A percentile compares a stretch with the other conserved stretches of the same genome.
Evolutionary conservation across 2,888 invertebrate genomes (phyloP).

Genomic region (Oscheius onirici): DNA sequence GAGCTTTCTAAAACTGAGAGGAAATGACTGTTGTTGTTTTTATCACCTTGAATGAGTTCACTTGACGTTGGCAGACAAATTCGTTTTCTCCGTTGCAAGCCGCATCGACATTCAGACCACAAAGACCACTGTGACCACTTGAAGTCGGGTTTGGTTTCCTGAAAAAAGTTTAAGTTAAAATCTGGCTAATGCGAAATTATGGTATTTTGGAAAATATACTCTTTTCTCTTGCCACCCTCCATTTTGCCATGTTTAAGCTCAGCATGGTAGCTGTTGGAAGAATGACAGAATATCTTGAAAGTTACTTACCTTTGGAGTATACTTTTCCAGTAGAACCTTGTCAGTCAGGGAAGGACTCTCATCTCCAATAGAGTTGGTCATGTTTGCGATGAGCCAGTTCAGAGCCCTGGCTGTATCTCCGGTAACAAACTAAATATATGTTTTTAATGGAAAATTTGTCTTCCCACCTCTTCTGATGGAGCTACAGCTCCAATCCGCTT

Average conservation of each 20-base stretch:
- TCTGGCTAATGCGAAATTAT: no score
- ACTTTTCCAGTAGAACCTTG: conserved; percentile 33
- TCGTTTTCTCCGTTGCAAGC: conserved; percentile 47
- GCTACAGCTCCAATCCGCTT: not conserved
- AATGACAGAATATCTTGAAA: no score
- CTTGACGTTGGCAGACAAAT: conserved; percentile 35
- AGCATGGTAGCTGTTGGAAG: no score
- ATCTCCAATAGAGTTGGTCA: conserved; percentile 54
- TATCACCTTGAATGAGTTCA: conserved; percentile 2
- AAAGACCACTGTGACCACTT: conserved; percentile 47
- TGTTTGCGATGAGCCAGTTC: conserved; percentile 67
- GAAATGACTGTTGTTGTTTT: no score
- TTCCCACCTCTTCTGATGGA: not conserved
- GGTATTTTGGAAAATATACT: no score
- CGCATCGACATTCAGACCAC: conserved; percentile 51
- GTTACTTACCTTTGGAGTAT: conserved; percentile 23
- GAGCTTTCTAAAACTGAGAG: not conserved
- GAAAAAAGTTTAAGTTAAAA: no score
- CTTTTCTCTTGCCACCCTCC: no score
- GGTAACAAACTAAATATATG: conserved; percentile 32
- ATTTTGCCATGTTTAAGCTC: no score
- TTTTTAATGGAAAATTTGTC: not conserved
- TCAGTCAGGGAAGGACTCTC: conserved; percentile 34
- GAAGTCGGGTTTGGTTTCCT: not conserved
- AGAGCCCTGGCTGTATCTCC: conserved; percentile 66